Percentiles rank a stretch among this genome's conserved stretches.
These are phyloP conservation scores for Hippocampus comes DNA, from an alignment of 2,113 vertebrate species.

Conservation along the genomic window DNA sequence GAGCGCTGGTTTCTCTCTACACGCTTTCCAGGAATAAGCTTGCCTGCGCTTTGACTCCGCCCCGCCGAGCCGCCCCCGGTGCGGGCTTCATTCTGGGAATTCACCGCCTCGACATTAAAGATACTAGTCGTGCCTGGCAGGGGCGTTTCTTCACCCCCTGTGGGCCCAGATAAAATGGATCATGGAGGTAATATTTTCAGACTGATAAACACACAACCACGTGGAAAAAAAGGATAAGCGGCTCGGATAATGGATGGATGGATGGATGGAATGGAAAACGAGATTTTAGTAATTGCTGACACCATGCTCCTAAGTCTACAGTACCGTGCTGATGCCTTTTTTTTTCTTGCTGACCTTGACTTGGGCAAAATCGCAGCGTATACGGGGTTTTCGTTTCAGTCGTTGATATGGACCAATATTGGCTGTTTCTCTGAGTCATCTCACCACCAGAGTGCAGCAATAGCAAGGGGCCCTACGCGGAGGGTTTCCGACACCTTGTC, in stretches of 20 bases:
- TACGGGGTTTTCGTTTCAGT: background rate
- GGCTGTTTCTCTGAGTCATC: too few relatives aligned
- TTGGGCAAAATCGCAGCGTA: background rate
- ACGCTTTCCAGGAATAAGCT: slow-evolving; percentile 68
- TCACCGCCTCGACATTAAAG: slow-evolving; percentile 64
- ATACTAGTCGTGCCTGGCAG: slow-evolving; percentile 61
- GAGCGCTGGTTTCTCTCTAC: slow-evolving; percentile 57
- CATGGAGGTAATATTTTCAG: background rate
- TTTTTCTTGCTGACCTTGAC: background rate
- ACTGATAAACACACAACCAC: background rate
- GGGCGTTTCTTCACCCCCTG: background rate
- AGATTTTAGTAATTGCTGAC: background rate
- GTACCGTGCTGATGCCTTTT: background rate
- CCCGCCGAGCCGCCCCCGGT: slow-evolving; percentile 53
- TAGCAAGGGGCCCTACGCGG: too few relatives aligned
- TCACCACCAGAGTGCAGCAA: too few relatives aligned
- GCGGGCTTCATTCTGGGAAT: slow-evolving; percentile 66
- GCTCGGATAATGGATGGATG: too few relatives aligned
- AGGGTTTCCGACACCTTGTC: too few relatives aligned
- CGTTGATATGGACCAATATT: background rate
- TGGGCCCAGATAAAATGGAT: background rate
- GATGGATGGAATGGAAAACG: background rate
- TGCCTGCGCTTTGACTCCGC: slow-evolving; percentile 56
- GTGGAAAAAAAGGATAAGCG: background rate
- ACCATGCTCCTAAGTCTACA: background rate